These are phyloP conservation scores for Tachystola acroxantha DNA, from an alignment of 2,888 invertebrate genomes.

Conservation along the genomic window DNA sequence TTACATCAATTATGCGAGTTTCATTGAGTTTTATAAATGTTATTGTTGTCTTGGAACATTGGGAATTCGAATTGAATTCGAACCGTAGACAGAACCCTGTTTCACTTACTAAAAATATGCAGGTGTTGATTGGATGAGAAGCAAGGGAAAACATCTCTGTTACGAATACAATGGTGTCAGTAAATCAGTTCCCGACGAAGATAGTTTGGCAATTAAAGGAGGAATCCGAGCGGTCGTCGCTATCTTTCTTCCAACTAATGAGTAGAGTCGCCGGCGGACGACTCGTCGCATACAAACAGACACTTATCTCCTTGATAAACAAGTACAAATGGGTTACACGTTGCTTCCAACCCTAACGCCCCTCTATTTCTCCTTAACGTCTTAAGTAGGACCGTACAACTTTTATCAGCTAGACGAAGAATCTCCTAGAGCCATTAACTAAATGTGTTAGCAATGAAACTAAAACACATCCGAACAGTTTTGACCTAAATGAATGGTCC, in stretches of 20 bases:
- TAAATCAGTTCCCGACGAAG: slow-evolving; percentile 46
- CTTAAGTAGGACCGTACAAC: slow-evolving; percentile 53
- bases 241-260: slow-evolving; percentile 64
- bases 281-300: slow-evolving; percentile 45
- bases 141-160: slow-evolving; percentile 3
- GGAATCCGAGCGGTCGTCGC: slow-evolving; percentile 47
- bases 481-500: neutral
- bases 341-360: slow-evolving; percentile 53
- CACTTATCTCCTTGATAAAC: slow-evolving; percentile 70
- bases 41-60: too few relatives aligned
- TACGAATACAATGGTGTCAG: slow-evolving; percentile 30
- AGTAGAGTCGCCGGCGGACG: slow-evolving; percentile 49
- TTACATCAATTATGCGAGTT: too few relatives aligned
- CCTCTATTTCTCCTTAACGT: slow-evolving; percentile 57
- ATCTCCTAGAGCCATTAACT: slow-evolving; percentile 48
- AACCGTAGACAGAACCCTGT: too few relatives aligned
- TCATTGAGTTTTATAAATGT: too few relatives aligned
- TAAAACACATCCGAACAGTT: slow-evolving; percentile 16
- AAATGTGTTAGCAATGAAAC: slow-evolving; percentile 40
- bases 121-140: neutral
- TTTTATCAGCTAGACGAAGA: slow-evolving; percentile 57
- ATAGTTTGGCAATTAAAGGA: slow-evolving; percentile 65
- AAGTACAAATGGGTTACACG: slow-evolving; percentile 69
- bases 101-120: neutral
- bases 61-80: too few relatives aligned